Percentiles rank a stretch among this genome's conserved stretches.
Conservation (phyloP, 2,888 invertebrate species). For the Euproctis similis region DNA sequence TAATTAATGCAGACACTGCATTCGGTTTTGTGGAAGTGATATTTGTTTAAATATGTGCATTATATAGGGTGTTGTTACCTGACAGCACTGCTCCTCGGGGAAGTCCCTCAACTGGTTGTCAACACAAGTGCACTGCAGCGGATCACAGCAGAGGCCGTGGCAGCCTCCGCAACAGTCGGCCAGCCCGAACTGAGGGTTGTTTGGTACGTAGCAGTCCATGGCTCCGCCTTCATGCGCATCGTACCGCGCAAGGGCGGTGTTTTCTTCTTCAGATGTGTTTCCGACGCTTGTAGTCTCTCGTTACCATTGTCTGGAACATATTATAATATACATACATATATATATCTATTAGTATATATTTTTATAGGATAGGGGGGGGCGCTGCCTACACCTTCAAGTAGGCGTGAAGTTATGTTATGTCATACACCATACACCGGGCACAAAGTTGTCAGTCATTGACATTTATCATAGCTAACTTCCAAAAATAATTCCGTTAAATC, state of each 20-base stretch:
- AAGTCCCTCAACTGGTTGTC: conserved; percentile 49
- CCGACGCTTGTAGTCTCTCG: conserved; percentile 49
- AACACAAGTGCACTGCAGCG: conserved; percentile 64
- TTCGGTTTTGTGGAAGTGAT: background rate
- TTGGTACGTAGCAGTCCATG: conserved; percentile 80
- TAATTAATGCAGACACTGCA: no score
- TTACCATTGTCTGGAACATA: conserved; percentile 35
- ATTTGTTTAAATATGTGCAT: background rate
- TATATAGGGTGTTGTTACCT: conserved; percentile 61
- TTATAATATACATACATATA: no score
- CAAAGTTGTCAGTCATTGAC: no score
- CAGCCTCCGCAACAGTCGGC: conserved; percentile 47
- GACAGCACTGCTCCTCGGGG: conserved; percentile 53
- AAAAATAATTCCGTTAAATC: no score
- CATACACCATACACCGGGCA: no score
- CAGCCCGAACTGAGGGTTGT: conserved; percentile 80
- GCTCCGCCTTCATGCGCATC: conserved; percentile 60
- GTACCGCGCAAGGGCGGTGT: conserved; percentile 50
- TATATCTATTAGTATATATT: no score
- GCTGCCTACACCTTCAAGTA: no score
- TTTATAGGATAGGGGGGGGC: no score
- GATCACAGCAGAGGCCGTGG: conserved; percentile 59
- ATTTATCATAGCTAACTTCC: no score
- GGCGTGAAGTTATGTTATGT: no score
- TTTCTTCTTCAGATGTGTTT: conserved; percentile 29